Evolutionary conservation across 2,797 vertebrate species (phyloP), one percentile per base, ranked within the genome.

Genomic region (Caiman crocodilus): DNA sequence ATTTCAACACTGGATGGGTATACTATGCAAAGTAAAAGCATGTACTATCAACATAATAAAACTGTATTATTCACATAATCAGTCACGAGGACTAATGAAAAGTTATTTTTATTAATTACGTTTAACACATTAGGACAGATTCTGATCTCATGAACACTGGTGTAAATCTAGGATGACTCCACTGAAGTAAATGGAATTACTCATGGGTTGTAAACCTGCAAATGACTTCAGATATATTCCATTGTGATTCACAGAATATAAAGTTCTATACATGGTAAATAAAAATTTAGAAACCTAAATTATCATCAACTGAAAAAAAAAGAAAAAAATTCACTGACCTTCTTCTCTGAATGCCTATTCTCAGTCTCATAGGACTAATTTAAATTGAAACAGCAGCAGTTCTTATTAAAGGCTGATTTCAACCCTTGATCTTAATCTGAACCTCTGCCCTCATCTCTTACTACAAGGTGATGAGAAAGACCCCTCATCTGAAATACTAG

Each of bases 1-100:
- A 98, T 98, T 98, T 98, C 97, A 97, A 97, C 97, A 98, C 98
- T 98, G 96, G 91, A 92, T 93, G 65, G 86, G 50, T 84, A 87
- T 64, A 80, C 90, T 93, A 97, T 96, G 76, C 87, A 88, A 94
- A 93, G 58, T 94, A 93, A 93, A 96, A 92, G 61, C 75, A 94
- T 77, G 79, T 0, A 1, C 23, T 87, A 92, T 16, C 76, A 79
- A 64, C 82, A 95, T 85, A 94, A 88, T 85, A n/a, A 88, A 90
- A 96, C 90, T 3, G 2, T 57, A 25, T 92, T 97, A 97, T 94
- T 76, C 73, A 85, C 84, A 96, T 90, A 87, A 69, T 86, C 94
- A 88, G 65, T 94, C 90, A 89, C 94, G 94, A 97, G 94, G 91
- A 91, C 14, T 35, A 63, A 83, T 73, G 5, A 5, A 82, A 78